These are phyloP conservation scores for Athalia rosae DNA, from an alignment of 2,888 invertebrate genomes.

Conservation along the genomic window DNA sequence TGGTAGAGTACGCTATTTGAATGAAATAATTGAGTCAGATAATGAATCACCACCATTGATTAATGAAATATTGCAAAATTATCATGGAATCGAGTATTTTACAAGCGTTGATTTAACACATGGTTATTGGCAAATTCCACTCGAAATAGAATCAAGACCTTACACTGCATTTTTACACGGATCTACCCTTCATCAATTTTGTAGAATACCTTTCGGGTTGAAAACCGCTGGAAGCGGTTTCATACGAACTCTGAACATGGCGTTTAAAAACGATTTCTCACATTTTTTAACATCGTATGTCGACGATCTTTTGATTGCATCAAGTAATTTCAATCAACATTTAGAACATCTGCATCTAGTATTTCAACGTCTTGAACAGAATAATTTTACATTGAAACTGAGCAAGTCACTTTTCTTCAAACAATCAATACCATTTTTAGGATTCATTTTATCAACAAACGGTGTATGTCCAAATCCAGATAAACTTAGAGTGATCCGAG, in stretches of 20 bases:
- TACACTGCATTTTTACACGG: conserved; percentile 56
- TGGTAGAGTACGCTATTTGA: conserved; percentile 58
- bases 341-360: conserved; percentile 54
- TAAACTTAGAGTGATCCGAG: conserved; percentile 50
- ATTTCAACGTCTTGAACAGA: conserved; percentile 50
- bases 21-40: conserved; percentile 59
- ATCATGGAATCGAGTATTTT: conserved; percentile 53
- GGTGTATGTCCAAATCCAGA: conserved; percentile 48
- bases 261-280: conserved; percentile 55
- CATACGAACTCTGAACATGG: conserved; percentile 50
- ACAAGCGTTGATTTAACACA: conserved; percentile 55
- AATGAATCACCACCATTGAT: conserved; percentile 55
- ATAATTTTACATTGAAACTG: conserved; percentile 56
- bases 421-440: conserved; percentile 43
- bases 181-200: conserved; percentile 57
- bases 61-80: conserved; percentile 54
- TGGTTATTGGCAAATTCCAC: conserved; percentile 59
- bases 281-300: conserved; percentile 58
- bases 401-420: conserved; percentile 54
- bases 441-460: conserved; percentile 42
- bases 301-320: conserved; percentile 62
- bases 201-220: conserved; percentile 62
- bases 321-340: conserved; percentile 55
- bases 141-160: conserved; percentile 50
- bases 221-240: conserved; percentile 57